Evolutionary conservation across 2,113 vertebrate species (phyloP), one percentile per base, ranked within the genome.

Genomic region (Anarrhichthys ocellatus): DNA sequence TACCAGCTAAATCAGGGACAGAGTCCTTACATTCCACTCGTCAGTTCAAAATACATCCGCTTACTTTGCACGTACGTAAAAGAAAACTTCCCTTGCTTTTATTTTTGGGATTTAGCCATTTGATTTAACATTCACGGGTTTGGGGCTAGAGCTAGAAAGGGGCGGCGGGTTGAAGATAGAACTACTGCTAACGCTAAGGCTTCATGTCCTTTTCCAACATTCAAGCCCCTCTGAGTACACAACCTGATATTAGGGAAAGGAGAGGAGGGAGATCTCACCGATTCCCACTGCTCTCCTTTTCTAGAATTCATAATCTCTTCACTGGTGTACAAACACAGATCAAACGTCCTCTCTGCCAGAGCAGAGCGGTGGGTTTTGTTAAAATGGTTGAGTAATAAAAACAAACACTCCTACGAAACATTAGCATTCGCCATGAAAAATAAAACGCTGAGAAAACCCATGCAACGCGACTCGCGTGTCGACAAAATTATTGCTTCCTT

Each of bases 401-500:
- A 93, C 80, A 91, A 89, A 90, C 76, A 89, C 84, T 89, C 73
- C 78, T 90, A 92, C 82, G 93, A 95, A 94, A 94, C 76, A 89
- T 86, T 88, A 91, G 88, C 91, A 92, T 85, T 88, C 79, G 73
- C 76, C 71, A 89, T 80, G 88, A 91, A 90, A 92, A 89, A 91
- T 74, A 93, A 92, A 88, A 90, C 87, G 83, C 84, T 85, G 87
- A 87, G 79, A 79, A 76, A 93, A 91, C 88, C 84, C 92, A 93
- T 94, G 92, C 86, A 86, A 80, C 66, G 62, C 58, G 78, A 88
- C 91, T 84, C 69, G 66, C 36, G 6, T 61, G 84, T 87, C 66
- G 80, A 91, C 80, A 94, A 32, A 84, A 92, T 96, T 97, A 97
- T 97, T 97, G 96, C 96, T 97, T 96, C 93, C 91, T 92, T 92